Percentiles rank a stretch among this genome's conserved stretches.
Evolutionary conservation across 2,888 invertebrate genomes (phyloP).

Genomic region (Galeruca laticollis): DNA sequence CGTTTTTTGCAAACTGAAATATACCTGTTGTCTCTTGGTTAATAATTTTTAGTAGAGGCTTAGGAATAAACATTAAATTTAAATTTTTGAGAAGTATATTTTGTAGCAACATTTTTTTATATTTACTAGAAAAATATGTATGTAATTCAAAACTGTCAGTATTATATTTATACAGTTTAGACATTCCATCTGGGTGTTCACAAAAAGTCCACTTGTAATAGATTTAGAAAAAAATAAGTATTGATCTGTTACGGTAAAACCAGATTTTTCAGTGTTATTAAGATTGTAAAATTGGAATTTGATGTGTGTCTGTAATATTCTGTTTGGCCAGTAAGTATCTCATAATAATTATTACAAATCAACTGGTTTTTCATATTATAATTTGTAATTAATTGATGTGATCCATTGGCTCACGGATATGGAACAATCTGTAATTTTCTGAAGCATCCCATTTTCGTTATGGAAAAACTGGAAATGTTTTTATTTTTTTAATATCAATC

Average conservation of each 20-base stretch:
- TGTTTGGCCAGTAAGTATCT: slow-evolving; percentile 8
- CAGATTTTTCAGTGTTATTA: slow-evolving; percentile 15
- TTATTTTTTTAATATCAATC: too few relatives aligned
- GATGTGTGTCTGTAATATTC: slow-evolving; percentile 10
- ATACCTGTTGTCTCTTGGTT: too few relatives aligned
- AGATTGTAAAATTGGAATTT: slow-evolving; percentile 10
- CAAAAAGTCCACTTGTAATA: slow-evolving; percentile 22
- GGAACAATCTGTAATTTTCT: too few relatives aligned
- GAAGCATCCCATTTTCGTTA: too few relatives aligned
- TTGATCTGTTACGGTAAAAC: slow-evolving; percentile 16
- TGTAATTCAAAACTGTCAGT: slow-evolving; percentile 28
- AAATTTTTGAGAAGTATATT: neutral
- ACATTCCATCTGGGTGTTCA: slow-evolving; percentile 36
- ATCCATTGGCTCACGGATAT: too few relatives aligned
- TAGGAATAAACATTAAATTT: slow-evolving; percentile 8
- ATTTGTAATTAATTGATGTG: too few relatives aligned
- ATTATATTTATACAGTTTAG: slow-evolving; percentile 32
- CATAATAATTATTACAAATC: neutral
- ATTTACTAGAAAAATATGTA: slow-evolving; percentile 1
- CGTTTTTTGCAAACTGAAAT: neutral
- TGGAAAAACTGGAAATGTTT: too few relatives aligned
- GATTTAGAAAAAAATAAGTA: slow-evolving; percentile 14
- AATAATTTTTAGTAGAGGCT: too few relatives aligned
- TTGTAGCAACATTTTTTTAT: slow-evolving; percentile 15
- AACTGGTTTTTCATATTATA: too few relatives aligned